Conservation (phyloP, 2,888 invertebrate species). For the Cistogaster globosa region DNA sequence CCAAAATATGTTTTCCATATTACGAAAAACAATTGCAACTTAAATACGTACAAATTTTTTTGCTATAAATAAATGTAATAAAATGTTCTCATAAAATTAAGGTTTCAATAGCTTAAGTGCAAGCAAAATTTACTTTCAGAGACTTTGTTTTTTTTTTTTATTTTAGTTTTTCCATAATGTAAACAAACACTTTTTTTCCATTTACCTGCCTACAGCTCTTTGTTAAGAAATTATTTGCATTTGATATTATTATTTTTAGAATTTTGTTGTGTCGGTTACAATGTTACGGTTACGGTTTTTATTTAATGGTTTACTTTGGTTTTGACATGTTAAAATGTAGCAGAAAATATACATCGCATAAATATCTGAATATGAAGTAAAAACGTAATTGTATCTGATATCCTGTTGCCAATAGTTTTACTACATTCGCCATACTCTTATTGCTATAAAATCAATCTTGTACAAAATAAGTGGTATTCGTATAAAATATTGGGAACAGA, state of each 20-base stretch:
- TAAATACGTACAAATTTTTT: too few species aligned
- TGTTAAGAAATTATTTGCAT: constrained; percentile 1
- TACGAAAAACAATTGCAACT: too few species aligned
- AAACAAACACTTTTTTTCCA: constrained; percentile 2
- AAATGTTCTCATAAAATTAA: too few species aligned
- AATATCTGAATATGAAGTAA: neutral
- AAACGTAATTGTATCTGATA: constrained; percentile 10
- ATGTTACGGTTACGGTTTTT: constrained; percentile 19
- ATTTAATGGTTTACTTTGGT: constrained; percentile 38
- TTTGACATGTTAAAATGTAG: constrained; percentile 28
- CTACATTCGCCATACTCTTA: constrained; percentile 15
- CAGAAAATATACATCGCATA: neutral
- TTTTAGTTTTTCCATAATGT: neutral
- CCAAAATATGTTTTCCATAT: too few species aligned
- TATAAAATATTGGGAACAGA: constrained; percentile 2
- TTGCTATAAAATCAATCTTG: too few species aligned
- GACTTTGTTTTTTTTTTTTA: too few species aligned
- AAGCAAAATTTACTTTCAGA: too few species aligned
- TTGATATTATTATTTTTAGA: neutral
- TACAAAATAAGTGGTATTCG: neutral
- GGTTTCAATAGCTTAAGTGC: too few species aligned
- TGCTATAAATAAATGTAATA: too few species aligned
- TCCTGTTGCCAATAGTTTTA: constrained; percentile 45
- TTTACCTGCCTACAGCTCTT: constrained; percentile 4
- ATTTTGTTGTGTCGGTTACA: constrained; percentile 2